phyloP scores from a whole-genome alignment of 2,888 invertebrate species.

The Heliconius ismenius region DNA sequence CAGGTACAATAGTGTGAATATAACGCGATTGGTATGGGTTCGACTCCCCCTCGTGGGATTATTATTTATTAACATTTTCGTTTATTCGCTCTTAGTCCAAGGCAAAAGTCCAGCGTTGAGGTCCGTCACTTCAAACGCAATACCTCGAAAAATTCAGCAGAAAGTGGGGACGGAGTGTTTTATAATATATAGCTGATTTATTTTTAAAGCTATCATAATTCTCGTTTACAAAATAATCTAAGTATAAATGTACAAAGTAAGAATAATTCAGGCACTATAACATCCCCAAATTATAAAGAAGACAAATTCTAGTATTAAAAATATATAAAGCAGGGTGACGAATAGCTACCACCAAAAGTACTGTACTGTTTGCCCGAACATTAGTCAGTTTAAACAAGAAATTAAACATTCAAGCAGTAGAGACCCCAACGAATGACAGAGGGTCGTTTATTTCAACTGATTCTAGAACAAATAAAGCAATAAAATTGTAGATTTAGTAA shows the following conservation, averaged over 20 bases:
- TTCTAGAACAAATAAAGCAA: constrained; percentile 64
- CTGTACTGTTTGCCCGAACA: constrained; percentile 48
- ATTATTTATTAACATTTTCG: too few species aligned
- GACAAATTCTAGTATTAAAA: constrained; percentile 10
- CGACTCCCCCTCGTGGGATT: too few species aligned
- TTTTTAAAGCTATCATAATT: not conserved
- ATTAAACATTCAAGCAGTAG: constrained; percentile 59
- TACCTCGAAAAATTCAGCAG: too few species aligned
- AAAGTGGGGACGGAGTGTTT: too few species aligned
- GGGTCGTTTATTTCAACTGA: constrained; percentile 61
- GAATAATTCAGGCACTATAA: not conserved
- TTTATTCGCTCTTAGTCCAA: too few species aligned
- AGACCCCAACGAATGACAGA: constrained; percentile 72
- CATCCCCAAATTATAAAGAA: not conserved
- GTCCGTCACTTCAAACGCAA: too few species aligned
- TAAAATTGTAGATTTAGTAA: constrained; percentile 29
- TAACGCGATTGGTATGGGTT: too few species aligned
- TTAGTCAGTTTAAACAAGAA: constrained; percentile 74
- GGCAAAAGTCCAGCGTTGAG: too few species aligned
- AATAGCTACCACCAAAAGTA: constrained; percentile 32
- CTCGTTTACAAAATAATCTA: not conserved
- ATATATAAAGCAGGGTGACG: constrained; percentile 36
- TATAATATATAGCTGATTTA: too few species aligned
- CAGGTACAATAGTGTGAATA: too few species aligned
- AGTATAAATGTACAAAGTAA: not conserved